These are phyloP conservation scores for Aphodius granarius DNA, from an alignment of 2,888 invertebrate genomes.

Conservation along the genomic window DNA sequence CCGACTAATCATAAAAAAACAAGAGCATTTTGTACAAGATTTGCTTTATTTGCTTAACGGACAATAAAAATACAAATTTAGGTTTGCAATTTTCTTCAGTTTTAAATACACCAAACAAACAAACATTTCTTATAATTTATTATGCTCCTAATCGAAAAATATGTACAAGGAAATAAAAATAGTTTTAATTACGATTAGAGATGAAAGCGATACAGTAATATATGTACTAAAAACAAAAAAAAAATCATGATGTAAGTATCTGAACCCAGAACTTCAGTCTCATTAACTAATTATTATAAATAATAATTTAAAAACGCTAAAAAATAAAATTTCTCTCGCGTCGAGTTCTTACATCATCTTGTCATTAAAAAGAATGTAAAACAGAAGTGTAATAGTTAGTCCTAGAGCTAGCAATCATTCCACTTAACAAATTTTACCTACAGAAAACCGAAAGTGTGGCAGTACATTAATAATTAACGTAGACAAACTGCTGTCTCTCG, in stretches of 20 bases:
- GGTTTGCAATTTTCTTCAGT: conserved; percentile 40
- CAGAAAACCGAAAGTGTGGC: too few species aligned
- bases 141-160: conserved; percentile 25
- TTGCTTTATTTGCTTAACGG: conserved; percentile 40
- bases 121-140: conserved; percentile 29
- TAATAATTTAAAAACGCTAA: conserved; percentile 24
- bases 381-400: neutral
- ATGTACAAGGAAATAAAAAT: conserved; percentile 18
- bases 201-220: conserved; percentile 13
- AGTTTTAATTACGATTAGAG: neutral
- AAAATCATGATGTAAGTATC: conserved; percentile 37
- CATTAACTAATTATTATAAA: conserved; percentile 35
- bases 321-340: conserved; percentile 5
- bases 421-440: too few species aligned
- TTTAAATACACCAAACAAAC: conserved; percentile 37
- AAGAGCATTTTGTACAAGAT: conserved; percentile 18
- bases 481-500: too few species aligned
- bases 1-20: neutral
- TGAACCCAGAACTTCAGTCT: conserved; percentile 42
- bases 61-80: conserved; percentile 46
- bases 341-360: neutral
- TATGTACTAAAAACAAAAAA: conserved; percentile 24
- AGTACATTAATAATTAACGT: too few species aligned
- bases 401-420: too few species aligned
- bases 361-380: neutral